These are phyloP conservation scores for Butastur rufipennis DNA, from an alignment of 2,113 vertebrate species.

Conservation along the genomic window DNA sequence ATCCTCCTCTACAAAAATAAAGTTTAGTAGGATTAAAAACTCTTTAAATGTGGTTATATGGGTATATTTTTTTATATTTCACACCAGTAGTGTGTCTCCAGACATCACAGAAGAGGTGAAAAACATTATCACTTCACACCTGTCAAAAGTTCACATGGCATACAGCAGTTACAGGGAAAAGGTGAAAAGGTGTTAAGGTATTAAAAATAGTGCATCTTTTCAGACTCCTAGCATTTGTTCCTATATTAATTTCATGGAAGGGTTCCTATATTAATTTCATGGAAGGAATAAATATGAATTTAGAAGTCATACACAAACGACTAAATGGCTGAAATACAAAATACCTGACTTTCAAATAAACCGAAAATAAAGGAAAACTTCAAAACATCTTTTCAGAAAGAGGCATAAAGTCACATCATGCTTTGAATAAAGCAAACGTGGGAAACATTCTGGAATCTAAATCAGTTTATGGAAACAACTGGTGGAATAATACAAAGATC, in stretches of 20 bases:
- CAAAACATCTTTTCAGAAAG: not conserved
- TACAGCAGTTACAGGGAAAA: not conserved
- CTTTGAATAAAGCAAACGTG: not conserved
- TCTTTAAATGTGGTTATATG: not conserved
- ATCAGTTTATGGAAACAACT: not conserved
- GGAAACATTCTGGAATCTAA: not conserved
- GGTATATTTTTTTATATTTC: not conserved
- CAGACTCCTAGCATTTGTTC: not conserved
- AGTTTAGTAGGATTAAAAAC: not conserved
- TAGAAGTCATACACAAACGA: not conserved
- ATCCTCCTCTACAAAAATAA: not conserved
- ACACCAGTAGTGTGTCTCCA: not conserved
- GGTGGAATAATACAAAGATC: not conserved
- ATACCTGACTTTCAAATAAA: not conserved
- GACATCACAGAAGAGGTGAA: not conserved
- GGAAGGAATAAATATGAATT: not conserved
- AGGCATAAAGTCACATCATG: not conserved
- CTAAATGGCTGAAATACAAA: not conserved
- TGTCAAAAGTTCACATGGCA: not conserved
- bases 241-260: not conserved
- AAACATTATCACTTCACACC: not conserved
- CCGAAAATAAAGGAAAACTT: not conserved
- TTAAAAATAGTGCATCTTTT: not conserved
- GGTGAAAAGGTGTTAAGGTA: not conserved
- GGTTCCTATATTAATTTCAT: not conserved